Conservation (phyloP, 1,140 invertebrate species). For the Psilanteris sp. region DNA sequence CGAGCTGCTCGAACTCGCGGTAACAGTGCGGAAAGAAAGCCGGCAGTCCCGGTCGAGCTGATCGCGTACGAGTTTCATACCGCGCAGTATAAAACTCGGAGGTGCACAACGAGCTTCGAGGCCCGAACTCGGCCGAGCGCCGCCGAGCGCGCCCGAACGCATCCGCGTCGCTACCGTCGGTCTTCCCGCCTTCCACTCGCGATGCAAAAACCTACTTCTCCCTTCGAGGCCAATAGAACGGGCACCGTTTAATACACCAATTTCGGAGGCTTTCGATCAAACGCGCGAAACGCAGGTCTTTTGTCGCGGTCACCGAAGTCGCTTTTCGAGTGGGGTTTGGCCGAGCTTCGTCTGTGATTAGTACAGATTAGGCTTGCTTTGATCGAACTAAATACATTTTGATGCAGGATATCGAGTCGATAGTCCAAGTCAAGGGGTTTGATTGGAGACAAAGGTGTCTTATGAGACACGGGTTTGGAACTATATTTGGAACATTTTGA, state of each 20-base stretch:
- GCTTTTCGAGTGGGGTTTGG: no score
- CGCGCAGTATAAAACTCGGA: conserved; percentile 76
- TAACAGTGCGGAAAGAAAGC: conserved; percentile 71
- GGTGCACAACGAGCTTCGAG: conserved; percentile 66
- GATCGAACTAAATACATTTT: no score
- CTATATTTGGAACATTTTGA: no score
- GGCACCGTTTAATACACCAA: conserved; percentile 3
- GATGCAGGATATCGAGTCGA: no score
- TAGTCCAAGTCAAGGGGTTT: no score
- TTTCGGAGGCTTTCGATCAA: background rate
- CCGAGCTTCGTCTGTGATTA: no score
- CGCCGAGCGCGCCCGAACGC: conserved; percentile 36
- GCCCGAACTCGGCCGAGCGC: conserved; percentile 47
- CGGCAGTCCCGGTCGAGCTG: conserved; percentile 73
- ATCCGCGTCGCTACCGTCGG: conserved; percentile 45
- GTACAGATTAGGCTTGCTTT: no score
- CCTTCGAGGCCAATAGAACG: conserved; percentile 20
- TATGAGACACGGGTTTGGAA: no score
- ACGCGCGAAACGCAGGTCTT: background rate
- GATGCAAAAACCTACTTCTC: conserved; percentile 43
- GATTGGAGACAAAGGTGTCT: no score
- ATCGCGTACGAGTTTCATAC: conserved; percentile 77
- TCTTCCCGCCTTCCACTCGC: conserved; percentile 45
- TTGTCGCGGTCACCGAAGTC: no score
- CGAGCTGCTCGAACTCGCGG: conserved; percentile 56